phyloP scores from a whole-genome alignment of 1,140 invertebrate species.

The Macrobrachium rosenbergii region DNA sequence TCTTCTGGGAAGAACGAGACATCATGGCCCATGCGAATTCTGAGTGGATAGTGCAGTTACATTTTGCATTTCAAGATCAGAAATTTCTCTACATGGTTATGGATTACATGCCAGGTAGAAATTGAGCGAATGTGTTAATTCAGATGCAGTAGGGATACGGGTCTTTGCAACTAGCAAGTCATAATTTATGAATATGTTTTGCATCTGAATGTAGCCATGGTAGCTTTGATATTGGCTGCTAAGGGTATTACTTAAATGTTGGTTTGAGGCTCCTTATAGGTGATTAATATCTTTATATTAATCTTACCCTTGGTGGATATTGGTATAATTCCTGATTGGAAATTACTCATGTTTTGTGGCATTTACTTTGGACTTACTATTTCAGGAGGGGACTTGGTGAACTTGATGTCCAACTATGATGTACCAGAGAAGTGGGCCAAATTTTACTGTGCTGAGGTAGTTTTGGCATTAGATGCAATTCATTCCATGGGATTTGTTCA shows the following conservation, averaged over 20 bases:
- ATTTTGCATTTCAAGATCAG: slow-evolving; percentile 97
- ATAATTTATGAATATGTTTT: slow-evolving; percentile 12
- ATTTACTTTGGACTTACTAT: background rate
- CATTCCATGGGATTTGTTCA: slow-evolving; percentile 99
- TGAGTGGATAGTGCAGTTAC: slow-evolving; percentile 98
- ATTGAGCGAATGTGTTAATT: background rate
- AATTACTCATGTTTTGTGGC: too few species aligned
- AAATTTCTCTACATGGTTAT: slow-evolving; percentile 99
- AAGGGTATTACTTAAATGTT: background rate
- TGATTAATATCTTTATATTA: too few species aligned
- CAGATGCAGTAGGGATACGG: too few species aligned
- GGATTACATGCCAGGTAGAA: slow-evolving; percentile 96
- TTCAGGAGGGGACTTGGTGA: slow-evolving; percentile 94
- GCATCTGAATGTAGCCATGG: background rate
- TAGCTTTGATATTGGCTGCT: background rate
- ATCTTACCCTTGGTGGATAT: too few species aligned
- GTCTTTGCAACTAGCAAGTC: too few species aligned
- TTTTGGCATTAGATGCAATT: slow-evolving; percentile 97
- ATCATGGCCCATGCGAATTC: slow-evolving; percentile 99
- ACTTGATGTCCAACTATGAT: slow-evolving; percentile 98
- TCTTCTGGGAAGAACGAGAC: slow-evolving; percentile 99
- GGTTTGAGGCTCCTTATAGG: too few species aligned
- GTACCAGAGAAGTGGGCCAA: slow-evolving; percentile 99
- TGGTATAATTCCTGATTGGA: too few species aligned
- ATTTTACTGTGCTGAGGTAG: slow-evolving; percentile 99